phyloP scores from a whole-genome alignment of 2,888 invertebrate species.

The Scelioninae gen. 1 region DNA sequence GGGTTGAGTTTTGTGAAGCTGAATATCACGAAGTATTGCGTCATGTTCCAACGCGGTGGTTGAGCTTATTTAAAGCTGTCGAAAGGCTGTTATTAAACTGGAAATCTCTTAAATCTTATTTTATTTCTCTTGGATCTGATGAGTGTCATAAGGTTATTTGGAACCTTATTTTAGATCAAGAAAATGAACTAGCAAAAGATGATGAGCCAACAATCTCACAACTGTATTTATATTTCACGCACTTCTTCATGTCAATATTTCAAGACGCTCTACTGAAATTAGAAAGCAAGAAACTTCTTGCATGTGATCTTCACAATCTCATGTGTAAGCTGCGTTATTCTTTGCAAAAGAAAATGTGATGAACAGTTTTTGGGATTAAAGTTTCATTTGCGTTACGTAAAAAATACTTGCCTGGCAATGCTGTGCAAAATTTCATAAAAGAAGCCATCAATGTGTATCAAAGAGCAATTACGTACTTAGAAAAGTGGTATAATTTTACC shows the following conservation, averaged over 20 bases:
- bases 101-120: background rate
- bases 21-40: slow-evolving; percentile 3
- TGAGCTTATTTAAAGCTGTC: background rate
- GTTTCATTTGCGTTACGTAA: background rate
- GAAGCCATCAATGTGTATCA: slow-evolving; percentile 5
- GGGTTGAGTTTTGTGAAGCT: slow-evolving; percentile 2
- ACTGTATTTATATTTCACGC: slow-evolving; percentile 18
- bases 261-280: slow-evolving; percentile 3
- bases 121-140: background rate
- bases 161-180: background rate
- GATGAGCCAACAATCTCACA: too few relatives aligned
- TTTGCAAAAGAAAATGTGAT: background rate
- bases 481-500: slow-evolving; percentile 16
- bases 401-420: background rate
- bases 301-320: slow-evolving; percentile 8
- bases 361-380: slow-evolving; percentile 12
- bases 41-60: slow-evolving; percentile 10
- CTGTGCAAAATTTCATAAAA: background rate
- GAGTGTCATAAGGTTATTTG: background rate
- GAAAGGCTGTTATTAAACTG: slow-evolving; percentile 6
- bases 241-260: slow-evolving; percentile 12
- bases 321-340: slow-evolving; percentile 2
- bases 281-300: background rate
- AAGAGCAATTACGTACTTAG: slow-evolving; percentile 4
- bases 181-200: too few relatives aligned